A percentile compares a stretch with the other conserved stretches of the same genome.
Conservation (phyloP, 37 sponge, comb jelly and placozoan species). For the Bolinopsis microptera region DNA sequence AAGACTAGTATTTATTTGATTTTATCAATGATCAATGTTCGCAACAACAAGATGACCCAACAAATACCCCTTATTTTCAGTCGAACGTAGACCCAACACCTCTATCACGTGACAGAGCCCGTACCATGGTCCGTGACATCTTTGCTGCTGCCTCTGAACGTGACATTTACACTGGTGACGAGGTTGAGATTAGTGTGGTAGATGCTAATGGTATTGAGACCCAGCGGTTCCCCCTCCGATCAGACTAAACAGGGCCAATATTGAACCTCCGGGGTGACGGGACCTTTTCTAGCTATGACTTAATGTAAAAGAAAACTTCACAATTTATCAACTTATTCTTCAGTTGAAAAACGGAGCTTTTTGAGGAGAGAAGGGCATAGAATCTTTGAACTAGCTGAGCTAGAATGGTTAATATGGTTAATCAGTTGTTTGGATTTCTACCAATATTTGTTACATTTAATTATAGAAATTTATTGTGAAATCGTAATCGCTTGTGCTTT, state of each 20-base stretch:
- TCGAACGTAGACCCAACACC: conserved; percentile 69
- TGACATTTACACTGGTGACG: conserved; percentile 97
- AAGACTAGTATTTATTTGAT: too few relatives aligned
- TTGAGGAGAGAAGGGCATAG: neutral
- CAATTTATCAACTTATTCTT: too few relatives aligned
- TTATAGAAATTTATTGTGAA: neutral
- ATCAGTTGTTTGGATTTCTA: neutral
- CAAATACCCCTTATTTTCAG: neutral
- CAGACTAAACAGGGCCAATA: conserved; percentile 71
- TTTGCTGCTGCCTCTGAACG: conserved; percentile 95
- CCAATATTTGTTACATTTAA: neutral
- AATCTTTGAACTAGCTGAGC: neutral
- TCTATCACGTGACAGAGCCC: conserved; percentile 77
- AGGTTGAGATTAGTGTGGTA: conserved; percentile 76
- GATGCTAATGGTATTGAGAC: conserved; percentile 75
- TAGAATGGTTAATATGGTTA: neutral
- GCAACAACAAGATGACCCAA: too few relatives aligned
- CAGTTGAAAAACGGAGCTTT: neutral
- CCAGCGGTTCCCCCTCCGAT: conserved; percentile 76
- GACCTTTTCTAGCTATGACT: too few relatives aligned
- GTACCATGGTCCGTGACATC: conserved; percentile 85
- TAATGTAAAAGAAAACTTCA: too few relatives aligned
- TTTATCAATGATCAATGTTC: too few relatives aligned
- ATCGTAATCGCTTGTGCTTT: neutral
- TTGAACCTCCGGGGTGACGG: too few relatives aligned